These are phyloP conservation scores for Euborellia annulipes DNA, from an alignment of 1,140 invertebrate genomes.

Conservation along the genomic window DNA sequence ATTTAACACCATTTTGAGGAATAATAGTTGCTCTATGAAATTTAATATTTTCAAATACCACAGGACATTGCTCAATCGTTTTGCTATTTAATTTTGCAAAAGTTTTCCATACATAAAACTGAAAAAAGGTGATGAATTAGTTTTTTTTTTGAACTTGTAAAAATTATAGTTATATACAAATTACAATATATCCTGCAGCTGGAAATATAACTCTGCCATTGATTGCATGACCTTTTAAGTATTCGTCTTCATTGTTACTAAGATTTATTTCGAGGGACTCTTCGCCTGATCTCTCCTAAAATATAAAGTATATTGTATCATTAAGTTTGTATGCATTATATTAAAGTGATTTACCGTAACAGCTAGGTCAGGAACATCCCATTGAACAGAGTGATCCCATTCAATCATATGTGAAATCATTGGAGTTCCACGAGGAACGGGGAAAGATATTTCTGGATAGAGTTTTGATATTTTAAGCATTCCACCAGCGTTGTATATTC, in stretches of 20 bases:
- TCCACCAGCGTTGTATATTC: constrained; percentile 60
- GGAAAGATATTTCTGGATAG: constrained; percentile 59
- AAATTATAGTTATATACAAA: too few species aligned
- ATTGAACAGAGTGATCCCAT: constrained; percentile 81
- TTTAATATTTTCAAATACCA: constrained; percentile 74
- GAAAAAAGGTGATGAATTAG: constrained; percentile 17
- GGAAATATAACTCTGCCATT: constrained; percentile 38
- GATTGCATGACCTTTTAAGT: constrained; percentile 3
- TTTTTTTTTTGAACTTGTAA: too few species aligned
- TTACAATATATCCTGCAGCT: constrained; percentile 43
- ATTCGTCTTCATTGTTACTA: constrained; percentile 10
- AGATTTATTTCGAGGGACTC: not conserved
- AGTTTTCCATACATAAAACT: constrained; percentile 80
- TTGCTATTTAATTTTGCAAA: constrained; percentile 67
- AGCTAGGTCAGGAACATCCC: constrained; percentile 55
- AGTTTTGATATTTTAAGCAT: constrained; percentile 58
- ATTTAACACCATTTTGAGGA: constrained; percentile 69
- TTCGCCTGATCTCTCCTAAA: not conserved
- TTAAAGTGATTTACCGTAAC: constrained; percentile 26
- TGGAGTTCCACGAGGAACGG: constrained; percentile 80
- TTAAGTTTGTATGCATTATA: too few species aligned
- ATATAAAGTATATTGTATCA: too few species aligned
- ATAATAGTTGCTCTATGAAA: constrained; percentile 87
- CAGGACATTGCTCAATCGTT: constrained; percentile 61
- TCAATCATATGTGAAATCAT: constrained; percentile 66